Conservation (phyloP, 2,888 invertebrate species). For the Cosmia pyralina region DNA sequence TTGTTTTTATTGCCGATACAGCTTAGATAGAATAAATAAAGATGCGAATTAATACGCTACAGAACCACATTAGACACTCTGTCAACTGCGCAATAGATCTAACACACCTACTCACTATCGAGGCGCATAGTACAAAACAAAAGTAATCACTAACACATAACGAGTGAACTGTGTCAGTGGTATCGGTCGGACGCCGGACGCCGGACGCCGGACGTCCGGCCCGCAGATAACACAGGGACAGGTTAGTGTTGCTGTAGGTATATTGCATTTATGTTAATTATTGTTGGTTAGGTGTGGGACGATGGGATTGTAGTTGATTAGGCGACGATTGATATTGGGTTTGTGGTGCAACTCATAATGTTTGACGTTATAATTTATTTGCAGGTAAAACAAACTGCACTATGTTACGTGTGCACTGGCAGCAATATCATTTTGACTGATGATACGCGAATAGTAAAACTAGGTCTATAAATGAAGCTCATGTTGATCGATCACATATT, state of each 20-base stretch:
- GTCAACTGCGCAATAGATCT: constrained; percentile 1
- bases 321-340: neutral
- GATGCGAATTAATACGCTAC: neutral
- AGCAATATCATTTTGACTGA: too few relatives aligned
- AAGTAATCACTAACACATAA: constrained; percentile 38
- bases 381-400: too few relatives aligned
- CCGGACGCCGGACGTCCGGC: constrained; percentile 57
- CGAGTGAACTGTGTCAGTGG: constrained; percentile 55
- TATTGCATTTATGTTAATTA: constrained; percentile 2
- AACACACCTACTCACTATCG: neutral
- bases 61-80: neutral
- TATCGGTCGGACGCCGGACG: constrained; percentile 56
- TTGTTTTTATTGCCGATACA: neutral
- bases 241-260: constrained; percentile 46
- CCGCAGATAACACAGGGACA: constrained; percentile 59
- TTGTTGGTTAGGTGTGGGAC: neutral
- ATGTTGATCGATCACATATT: too few relatives aligned
- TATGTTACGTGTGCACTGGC: too few relatives aligned
- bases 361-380: neutral
- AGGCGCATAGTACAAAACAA: constrained; percentile 26
- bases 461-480: too few relatives aligned
- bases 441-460: too few relatives aligned
- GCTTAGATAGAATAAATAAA: neutral
- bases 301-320: neutral
- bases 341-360: neutral